A percentile compares a stretch with the other conserved stretches of the same genome.
phyloP scores from a whole-genome alignment of 2,113 vertebrate genomes.

The Anolis carolinensis region DNA sequence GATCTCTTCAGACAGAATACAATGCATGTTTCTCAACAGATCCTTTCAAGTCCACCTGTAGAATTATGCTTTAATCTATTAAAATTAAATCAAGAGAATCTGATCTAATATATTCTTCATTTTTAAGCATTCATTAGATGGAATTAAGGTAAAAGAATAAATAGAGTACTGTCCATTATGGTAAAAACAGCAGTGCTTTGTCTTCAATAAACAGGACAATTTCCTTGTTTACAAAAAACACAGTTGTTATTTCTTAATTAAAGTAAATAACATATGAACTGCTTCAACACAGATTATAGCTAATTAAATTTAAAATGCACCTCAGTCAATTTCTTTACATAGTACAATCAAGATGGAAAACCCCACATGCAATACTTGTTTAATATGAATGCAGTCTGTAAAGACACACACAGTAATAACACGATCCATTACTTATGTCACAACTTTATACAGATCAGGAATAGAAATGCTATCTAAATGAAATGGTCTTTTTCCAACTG shows the following conservation, averaged over 20 bases:
- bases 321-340: background rate
- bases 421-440: background rate
- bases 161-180: conserved; percentile 6
- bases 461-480: too few species aligned
- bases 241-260: background rate
- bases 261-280: conserved; percentile 24
- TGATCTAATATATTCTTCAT: conserved; percentile 16
- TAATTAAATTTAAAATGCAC: background rate
- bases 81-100: conserved; percentile 32
- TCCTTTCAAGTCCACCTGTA: background rate
- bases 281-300: conserved; percentile 15
- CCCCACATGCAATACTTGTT: background rate
- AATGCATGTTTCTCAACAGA: background rate
- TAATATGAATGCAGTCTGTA: background rate
- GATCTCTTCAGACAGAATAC: background rate
- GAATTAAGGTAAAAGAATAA: conserved; percentile 42
- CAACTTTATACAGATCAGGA: background rate
- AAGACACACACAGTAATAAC: background rate
- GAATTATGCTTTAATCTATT: background rate
- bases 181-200: background rate
- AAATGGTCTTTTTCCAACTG: too few species aligned
- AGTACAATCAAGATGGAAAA: background rate
- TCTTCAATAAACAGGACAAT: conserved; percentile 18
- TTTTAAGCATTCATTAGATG: conserved; percentile 39
- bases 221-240: conserved; percentile 6